Base-by-base conservation (phyloP, 2,888 invertebrate species). In the Dasypolia templi region DNA sequence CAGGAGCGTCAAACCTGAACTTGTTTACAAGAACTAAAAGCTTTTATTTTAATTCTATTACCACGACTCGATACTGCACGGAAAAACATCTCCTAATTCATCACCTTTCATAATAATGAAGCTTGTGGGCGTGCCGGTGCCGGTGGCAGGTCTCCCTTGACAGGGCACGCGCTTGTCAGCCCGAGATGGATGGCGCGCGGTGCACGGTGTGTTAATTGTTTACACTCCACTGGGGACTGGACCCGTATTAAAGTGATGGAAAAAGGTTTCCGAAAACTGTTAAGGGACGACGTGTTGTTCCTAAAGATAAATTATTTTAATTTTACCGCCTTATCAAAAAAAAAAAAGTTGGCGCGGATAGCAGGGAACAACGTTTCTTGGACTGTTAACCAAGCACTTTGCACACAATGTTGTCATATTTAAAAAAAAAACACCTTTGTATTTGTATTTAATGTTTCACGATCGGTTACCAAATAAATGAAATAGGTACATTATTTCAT, bases 131-230 rank as follows among this genome's bases (percentile, higher is more conserved):
- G 53, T 22, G 75, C 22, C 35, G 17, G 29, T 11, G 26, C 19
- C n/a, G n/a, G n/a, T n/a, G n/a, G n/a, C n/a, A n/a, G n/a, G n/a
- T n/a, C n/a, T n/a, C n/a, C n/a, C n/a, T n/a, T n/a, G n/a, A 1
- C 53, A 1, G 11, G 32, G 17, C 35, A 35, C 9, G 67, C 22
- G 53, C 51, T 64, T 44, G 65, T 70, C 77, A 26, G 32, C 3
- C 35, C 11, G 74, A 66, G 75, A 77, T 72, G 79, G 83, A 85
- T 85, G 66, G 69, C 62, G 56, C 39, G 44, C 44, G 32, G 55
- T 26, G 17, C 29, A 26, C 55, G 75, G 75, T 69, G 55, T 64
- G 51, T 46, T 78, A 81, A 83, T 82, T 81, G 81, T 68, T 71
- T 74, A 44, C 74, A 51, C 55, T 73, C 53, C 69, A 35, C 35